Evolutionary conservation across 1,140 invertebrate species (phyloP).

Genomic region (Aphelinus certus): DNA sequence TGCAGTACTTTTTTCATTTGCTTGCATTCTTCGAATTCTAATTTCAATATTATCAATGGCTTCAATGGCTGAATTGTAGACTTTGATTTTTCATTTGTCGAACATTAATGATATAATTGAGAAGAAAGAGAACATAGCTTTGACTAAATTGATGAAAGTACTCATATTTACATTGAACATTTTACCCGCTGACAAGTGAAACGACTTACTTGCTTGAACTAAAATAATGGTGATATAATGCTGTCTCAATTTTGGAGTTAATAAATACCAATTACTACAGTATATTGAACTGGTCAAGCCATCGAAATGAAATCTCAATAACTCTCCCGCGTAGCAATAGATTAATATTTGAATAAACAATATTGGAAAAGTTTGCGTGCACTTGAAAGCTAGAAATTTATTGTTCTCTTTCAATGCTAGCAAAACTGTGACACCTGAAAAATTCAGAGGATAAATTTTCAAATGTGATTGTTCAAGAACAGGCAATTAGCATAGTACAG

Average conservation of each 20-base stretch:
- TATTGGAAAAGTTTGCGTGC: neutral
- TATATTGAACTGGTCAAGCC: neutral
- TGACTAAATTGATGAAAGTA: neutral
- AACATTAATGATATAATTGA: neutral
- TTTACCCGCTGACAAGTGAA: neutral
- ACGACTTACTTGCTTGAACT: neutral
- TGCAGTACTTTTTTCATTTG: constrained; percentile 1
- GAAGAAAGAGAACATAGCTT: neutral
- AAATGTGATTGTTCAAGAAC: too few relatives aligned
- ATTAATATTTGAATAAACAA: neutral
- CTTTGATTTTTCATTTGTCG: neutral
- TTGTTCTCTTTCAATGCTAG: neutral
- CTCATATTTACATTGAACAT: neutral
- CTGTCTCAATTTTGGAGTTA: neutral
- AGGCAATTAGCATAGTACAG: too few relatives aligned
- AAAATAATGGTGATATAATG: neutral
- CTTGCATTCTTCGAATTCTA: neutral
- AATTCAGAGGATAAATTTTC: neutral
- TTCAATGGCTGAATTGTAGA: too few relatives aligned
- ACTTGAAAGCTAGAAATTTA: neutral
- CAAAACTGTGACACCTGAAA: neutral
- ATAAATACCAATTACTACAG: neutral
- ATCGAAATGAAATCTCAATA: neutral
- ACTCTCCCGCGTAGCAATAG: neutral
- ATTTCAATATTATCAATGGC: too few relatives aligned